Evolutionary conservation across 1,140 invertebrate genomes (phyloP).

Genomic region (Meloidogyne exigua): DNA sequence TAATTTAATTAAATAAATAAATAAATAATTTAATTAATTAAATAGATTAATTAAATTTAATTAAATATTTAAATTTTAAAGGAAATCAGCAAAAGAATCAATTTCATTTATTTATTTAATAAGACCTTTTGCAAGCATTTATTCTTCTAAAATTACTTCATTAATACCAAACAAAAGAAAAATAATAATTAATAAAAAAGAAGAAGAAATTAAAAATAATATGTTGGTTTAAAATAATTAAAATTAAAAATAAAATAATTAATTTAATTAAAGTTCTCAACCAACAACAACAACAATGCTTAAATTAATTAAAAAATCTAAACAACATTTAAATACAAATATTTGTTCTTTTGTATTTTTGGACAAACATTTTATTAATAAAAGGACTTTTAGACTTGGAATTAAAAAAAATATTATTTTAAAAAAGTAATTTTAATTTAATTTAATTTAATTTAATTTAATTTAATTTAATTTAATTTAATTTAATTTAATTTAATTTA

Average conservation of each 20-base stretch:
- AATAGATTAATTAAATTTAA: neutral
- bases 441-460: neutral
- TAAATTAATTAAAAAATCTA: slow-evolving; percentile 39
- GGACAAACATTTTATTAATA: slow-evolving; percentile 38
- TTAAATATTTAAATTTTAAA: neutral
- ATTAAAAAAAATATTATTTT: slow-evolving; percentile 31
- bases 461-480: neutral
- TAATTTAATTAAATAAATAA: too few relatives aligned
- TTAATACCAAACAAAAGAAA: slow-evolving; percentile 1
- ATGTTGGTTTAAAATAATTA: too few relatives aligned
- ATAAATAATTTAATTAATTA: too few relatives aligned
- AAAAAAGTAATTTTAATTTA: slow-evolving; percentile 28
- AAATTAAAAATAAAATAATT: neutral
- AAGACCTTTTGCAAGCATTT: neutral
- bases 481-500: neutral
- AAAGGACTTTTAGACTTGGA: slow-evolving; percentile 32
- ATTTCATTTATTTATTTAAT: neutral
- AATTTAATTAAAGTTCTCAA: neutral
- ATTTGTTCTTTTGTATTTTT: slow-evolving; percentile 31
- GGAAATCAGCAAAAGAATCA: slow-evolving; percentile 12
- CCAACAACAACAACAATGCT: slow-evolving; percentile 7
- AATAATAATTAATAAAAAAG: slow-evolving; percentile 26
- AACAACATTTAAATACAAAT: slow-evolving; percentile 25
- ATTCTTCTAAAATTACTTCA: neutral
- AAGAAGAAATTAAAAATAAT: slow-evolving; percentile 20